These are phyloP conservation scores for Pseudochirops cupreus DNA, from an alignment of 2,797 vertebrate genomes.

Conservation along the genomic window DNA sequence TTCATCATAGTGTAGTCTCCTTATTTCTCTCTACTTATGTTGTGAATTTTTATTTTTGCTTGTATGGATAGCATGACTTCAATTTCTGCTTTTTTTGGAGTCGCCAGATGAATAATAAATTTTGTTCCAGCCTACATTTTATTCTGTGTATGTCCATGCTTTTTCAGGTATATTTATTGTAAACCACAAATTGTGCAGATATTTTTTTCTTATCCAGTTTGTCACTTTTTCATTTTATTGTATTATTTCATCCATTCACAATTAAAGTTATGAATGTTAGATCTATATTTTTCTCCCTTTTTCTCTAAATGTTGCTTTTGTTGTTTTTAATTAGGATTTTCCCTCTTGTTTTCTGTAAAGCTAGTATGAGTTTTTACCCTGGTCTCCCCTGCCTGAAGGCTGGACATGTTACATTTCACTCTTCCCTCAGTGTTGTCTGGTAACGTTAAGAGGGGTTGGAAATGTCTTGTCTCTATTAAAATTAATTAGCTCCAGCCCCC, in stretches of 20 bases:
- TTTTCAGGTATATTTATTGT: neutral
- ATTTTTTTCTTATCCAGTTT: neutral
- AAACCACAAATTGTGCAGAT: neutral
- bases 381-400: too few species aligned
- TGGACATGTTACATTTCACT: too few species aligned
- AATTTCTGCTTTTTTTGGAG: neutral
- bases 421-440: too few species aligned
- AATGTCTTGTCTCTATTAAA: too few species aligned
- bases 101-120: neutral
- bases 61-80: neutral
- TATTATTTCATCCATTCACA: neutral
- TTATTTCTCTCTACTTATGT: neutral
- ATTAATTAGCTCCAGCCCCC: too few species aligned
- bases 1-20: neutral
- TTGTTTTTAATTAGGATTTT: neutral
- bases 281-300: neutral
- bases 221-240: neutral
- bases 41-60: neutral
- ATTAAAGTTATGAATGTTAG: too few species aligned
- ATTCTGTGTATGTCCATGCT: neutral
- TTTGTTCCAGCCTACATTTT: neutral
- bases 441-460: too few species aligned
- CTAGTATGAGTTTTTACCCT: neutral
- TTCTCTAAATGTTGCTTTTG: neutral
- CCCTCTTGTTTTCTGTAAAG: neutral